Conservation (phyloP, 2,888 invertebrate genomes). For the Acheta domesticus region DNA sequence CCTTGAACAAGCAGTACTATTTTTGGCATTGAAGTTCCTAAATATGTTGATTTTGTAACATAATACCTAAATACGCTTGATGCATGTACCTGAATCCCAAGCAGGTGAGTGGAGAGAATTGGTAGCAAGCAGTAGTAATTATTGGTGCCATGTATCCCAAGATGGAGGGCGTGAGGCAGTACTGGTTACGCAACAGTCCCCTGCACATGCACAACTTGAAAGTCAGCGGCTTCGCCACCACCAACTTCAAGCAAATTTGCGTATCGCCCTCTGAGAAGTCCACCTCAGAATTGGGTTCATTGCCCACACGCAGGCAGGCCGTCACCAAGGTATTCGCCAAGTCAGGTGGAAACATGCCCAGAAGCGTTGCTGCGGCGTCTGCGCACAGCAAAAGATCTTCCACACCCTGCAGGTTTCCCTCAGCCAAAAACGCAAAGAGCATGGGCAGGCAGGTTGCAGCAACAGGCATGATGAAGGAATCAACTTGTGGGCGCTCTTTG, state of each 20-base stretch:
- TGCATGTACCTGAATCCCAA: constrained; percentile 22
- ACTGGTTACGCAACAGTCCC: neutral
- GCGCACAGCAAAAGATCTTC: neutral
- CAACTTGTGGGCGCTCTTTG: neutral
- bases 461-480: neutral
- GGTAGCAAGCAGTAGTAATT: neutral
- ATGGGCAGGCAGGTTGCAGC: neutral
- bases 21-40: too few relatives aligned
- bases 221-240: neutral
- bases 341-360: neutral
- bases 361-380: neutral
- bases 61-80: too few relatives aligned
- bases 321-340: neutral
- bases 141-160: constrained; percentile 19
- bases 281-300: neutral
- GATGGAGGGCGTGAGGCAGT: neutral
- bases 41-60: too few relatives aligned
- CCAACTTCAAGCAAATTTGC: neutral
- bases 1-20: too few relatives aligned
- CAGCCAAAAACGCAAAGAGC: neutral
- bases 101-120: constrained; percentile 24
- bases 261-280: neutral
- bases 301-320: neutral
- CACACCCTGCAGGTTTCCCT: neutral
- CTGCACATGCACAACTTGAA: neutral